A percentile compares a stretch with the other conserved stretches of the same genome.
phyloP scores from a whole-genome alignment of 2,888 invertebrate species.

The Parascotia fuliginaria region DNA sequence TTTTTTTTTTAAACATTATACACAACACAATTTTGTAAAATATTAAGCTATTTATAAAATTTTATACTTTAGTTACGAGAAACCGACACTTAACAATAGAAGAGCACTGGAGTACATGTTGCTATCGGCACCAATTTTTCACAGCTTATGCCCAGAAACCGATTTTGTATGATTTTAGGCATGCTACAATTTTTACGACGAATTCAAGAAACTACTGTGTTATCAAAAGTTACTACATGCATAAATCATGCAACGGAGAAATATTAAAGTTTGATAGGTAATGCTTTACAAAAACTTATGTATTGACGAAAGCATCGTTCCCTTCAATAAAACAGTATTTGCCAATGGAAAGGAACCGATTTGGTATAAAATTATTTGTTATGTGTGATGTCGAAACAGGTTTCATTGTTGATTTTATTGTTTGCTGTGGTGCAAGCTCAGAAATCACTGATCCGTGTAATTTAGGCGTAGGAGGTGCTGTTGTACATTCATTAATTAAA shows the following conservation, averaged over 20 bases:
- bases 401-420: conserved; percentile 8
- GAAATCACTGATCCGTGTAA: background rate
- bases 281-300: background rate
- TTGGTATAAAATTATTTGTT: conserved; percentile 11
- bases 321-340: background rate
- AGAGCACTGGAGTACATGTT: conserved; percentile 34
- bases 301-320: background rate
- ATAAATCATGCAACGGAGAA: too few relatives aligned
- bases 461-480: conserved; percentile 5
- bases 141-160: conserved; percentile 19
- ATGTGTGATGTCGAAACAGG: conserved; percentile 5
- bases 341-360: conserved; percentile 5
- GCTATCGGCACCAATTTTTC: too few relatives aligned
- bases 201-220: too few relatives aligned
- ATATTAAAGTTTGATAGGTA: background rate
- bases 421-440: conserved; percentile 3
- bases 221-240: too few relatives aligned
- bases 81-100: conserved; percentile 18
- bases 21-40: too few relatives aligned
- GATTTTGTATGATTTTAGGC: conserved; percentile 29
- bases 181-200: conserved; percentile 28
- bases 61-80: background rate
- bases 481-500: conserved; percentile 3
- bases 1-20: too few relatives aligned
- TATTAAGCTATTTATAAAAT: too few relatives aligned